Percentiles rank a stretch among this genome's conserved stretches.
Conservation (phyloP, 2,888 invertebrate species). For the Tipula helvola region DNA sequence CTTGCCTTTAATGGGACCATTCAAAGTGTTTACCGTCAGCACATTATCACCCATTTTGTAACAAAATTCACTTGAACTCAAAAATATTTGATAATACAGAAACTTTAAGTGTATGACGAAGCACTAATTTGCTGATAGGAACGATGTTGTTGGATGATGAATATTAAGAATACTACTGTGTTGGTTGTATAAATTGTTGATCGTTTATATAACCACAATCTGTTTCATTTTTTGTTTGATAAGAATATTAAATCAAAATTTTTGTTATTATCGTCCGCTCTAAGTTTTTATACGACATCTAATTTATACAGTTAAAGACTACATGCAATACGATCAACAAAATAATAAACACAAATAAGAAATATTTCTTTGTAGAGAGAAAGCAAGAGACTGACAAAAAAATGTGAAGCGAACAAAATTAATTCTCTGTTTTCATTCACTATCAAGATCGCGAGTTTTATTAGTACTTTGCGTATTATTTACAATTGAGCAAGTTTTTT, state of each 20-base stretch:
- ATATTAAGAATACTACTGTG: neutral
- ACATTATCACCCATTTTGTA: neutral
- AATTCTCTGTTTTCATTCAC: too few relatives aligned
- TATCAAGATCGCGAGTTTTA: too few relatives aligned
- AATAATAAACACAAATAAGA: neutral
- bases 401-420: neutral
- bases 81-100: neutral
- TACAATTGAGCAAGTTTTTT: too few relatives aligned
- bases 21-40: conserved; percentile 25
- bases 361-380: neutral
- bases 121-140: neutral
- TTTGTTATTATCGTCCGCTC: neutral
- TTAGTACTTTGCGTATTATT: too few relatives aligned
- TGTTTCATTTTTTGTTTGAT: neutral
- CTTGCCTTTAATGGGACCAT: conserved; percentile 29
- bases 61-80: neutral
- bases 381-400: neutral
- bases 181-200: neutral
- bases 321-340: neutral
- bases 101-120: neutral
- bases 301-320: neutral
- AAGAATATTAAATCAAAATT: neutral
- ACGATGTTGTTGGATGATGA: neutral
- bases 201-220: neutral
- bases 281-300: neutral